Evolutionary conservation across 1,140 invertebrate genomes (phyloP), one percentile per base, ranked within the genome.

Genomic region (Teleopsis dalmanni): DNA sequence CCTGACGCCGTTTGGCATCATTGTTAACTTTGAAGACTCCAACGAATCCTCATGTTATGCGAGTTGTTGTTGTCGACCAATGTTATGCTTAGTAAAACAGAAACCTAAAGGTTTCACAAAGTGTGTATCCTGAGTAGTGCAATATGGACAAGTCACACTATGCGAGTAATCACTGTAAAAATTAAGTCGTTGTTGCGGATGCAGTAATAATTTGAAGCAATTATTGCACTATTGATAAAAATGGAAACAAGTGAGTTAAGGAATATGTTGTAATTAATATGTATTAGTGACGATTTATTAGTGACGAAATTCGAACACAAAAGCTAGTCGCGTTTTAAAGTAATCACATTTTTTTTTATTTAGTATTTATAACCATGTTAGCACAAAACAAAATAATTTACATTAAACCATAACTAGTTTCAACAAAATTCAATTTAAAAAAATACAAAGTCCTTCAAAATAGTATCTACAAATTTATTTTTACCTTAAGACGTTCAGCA

Each of bases 101-200:
- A 81, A 81, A 26, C 80, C 75, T 56, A 94, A 73, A 13, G 89
- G 87, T 73, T 95, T 95, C 50, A 95, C 90, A 73, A 96, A 96
- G 75, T 98, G 93, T 27, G 87, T 87, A 73, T 95, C 93, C 51
- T 91, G 77, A 13, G 83, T 81, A 56, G 85, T 83, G 78, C 93
- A 98, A 68, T 89, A 87, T 8, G 89, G 90, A 74, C 94, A 98
- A 47, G 85, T 82, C 59, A 93, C 83, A 57, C 85, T 82, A 60
- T 91, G 89, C 70, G 90, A 95, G 78, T 95, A 97, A 74, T 96
- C 91, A 56, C 90, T 95, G 79, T 91, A 95, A 78, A 84, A 96
- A 73, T 88, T 87, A 51, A 94, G 76, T 55, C 88, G 81, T 72
- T 93, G 87, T 60, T 89, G 84, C 8, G 87, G 86, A 62, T 87